Evolutionary conservation across 2,113 vertebrate genomes (phyloP).

Genomic region (Eclectus roratus): DNA sequence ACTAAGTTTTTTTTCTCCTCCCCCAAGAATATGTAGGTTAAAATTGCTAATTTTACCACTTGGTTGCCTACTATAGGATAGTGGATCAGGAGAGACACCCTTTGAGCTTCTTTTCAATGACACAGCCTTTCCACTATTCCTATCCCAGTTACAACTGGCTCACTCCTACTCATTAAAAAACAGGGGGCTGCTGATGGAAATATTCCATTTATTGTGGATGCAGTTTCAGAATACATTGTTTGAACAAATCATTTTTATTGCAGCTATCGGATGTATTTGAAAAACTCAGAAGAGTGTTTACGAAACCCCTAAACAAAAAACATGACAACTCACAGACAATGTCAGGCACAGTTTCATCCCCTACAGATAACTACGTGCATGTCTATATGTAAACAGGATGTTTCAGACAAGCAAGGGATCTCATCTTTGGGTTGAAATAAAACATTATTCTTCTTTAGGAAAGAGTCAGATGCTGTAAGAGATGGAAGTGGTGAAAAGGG

Average conservation of each 20-base stretch:
- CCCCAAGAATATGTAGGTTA: neutral
- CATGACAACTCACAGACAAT: conserved; percentile 77
- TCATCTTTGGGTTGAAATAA: conserved; percentile 20
- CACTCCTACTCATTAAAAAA: neutral
- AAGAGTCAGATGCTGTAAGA: neutral
- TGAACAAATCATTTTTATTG: conserved; percentile 80
- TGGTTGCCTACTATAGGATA: neutral
- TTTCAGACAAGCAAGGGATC: conserved; percentile 54
- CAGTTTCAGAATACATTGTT: conserved; percentile 86
- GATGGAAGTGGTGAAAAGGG: neutral
- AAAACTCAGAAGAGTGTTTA: conserved; percentile 78
- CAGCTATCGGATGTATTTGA: conserved; percentile 78
- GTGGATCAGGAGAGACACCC: neutral
- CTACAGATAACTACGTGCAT: conserved; percentile 69
- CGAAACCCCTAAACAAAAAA: conserved; percentile 57
- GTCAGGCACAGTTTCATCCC: conserved; percentile 75
- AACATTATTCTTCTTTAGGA: neutral
- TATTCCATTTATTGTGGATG: conserved; percentile 94
- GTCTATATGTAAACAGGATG: conserved; percentile 53
- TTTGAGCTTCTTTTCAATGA: neutral
- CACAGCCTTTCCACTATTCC: accelerated
- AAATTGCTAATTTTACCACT: neutral
- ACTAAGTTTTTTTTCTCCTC: neutral
- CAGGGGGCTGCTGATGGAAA: conserved; percentile 60
- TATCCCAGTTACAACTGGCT: neutral